Conservation (phyloP, 1,140 invertebrate genomes). For the Steinernema khuongi region DNA sequence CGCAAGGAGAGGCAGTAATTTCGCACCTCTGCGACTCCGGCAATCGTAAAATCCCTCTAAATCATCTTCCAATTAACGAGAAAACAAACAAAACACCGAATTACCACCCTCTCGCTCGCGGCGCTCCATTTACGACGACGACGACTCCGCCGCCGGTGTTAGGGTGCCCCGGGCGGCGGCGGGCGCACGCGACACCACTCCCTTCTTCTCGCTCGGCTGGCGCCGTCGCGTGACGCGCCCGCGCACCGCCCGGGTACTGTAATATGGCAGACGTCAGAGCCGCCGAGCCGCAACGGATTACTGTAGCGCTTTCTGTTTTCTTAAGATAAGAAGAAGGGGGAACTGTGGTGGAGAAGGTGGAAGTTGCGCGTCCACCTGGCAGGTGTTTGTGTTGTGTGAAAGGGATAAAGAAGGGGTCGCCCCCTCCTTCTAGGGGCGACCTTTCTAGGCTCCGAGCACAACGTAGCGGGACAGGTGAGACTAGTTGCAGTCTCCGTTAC, state of each 20-base stretch:
- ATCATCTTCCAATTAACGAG: too few relatives aligned
- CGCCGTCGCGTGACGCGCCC: slow-evolving; percentile 8
- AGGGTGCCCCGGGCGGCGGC: too few relatives aligned
- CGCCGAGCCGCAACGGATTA: too few relatives aligned
- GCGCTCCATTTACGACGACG: not conserved
- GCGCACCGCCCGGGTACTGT: not conserved
- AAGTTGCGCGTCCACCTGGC: not conserved
- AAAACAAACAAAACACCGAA: not conserved
- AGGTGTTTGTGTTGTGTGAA: not conserved
- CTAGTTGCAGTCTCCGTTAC: too few relatives aligned
- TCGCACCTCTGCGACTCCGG: too few relatives aligned
- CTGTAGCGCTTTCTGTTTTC: not conserved
- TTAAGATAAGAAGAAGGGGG: not conserved
- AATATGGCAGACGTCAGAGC: too few relatives aligned
- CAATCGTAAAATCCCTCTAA: too few relatives aligned
- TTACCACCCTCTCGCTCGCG: not conserved
- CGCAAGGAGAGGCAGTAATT: too few relatives aligned
- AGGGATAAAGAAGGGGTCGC: not conserved
- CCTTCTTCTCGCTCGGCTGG: not conserved
- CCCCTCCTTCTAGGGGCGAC: too few relatives aligned
- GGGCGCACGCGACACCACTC: not conserved
- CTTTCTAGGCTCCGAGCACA: too few relatives aligned
- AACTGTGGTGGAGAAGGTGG: not conserved
- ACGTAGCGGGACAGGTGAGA: too few relatives aligned
- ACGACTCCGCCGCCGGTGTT: not conserved